Evolutionary conservation across 2,797 vertebrate species (phyloP).

Genomic region (Garrulus glandarius): DNA sequence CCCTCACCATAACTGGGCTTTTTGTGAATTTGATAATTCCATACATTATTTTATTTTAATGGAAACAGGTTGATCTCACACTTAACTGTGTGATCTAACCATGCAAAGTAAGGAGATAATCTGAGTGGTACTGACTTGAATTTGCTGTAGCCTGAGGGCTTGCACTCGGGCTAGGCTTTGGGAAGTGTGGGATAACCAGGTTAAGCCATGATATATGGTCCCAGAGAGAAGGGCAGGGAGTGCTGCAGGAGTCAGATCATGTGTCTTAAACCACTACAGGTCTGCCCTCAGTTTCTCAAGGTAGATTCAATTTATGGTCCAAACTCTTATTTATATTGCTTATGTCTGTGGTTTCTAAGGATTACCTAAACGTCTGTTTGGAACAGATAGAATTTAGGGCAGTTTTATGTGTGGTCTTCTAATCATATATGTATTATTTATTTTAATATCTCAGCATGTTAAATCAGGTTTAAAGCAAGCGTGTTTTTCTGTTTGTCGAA

Average conservation of each 20-base stretch:
- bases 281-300: neutral
- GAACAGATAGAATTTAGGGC: neutral
- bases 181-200: neutral
- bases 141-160: neutral
- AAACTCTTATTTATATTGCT: neutral
- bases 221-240: neutral
- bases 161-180: neutral
- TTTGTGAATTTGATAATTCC: neutral
- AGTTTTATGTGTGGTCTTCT: neutral
- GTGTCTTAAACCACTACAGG: neutral
- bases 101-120: neutral
- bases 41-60: neutral
- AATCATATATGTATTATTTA: neutral
- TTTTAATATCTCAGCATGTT: neutral
- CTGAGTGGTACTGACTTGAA: neutral
- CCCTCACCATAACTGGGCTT: neutral
- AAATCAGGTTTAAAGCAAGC: neutral
- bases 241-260: neutral
- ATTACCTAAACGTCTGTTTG: neutral
- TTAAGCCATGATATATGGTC: neutral
- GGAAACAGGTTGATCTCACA: neutral
- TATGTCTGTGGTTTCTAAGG: neutral
- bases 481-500: neutral
- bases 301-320: neutral
- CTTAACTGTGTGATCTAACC: neutral